Percentiles rank a stretch among this genome's conserved stretches.
phyloP scores from a whole-genome alignment of 2,888 invertebrate genomes.

The Scotopteryx bipunctaria region DNA sequence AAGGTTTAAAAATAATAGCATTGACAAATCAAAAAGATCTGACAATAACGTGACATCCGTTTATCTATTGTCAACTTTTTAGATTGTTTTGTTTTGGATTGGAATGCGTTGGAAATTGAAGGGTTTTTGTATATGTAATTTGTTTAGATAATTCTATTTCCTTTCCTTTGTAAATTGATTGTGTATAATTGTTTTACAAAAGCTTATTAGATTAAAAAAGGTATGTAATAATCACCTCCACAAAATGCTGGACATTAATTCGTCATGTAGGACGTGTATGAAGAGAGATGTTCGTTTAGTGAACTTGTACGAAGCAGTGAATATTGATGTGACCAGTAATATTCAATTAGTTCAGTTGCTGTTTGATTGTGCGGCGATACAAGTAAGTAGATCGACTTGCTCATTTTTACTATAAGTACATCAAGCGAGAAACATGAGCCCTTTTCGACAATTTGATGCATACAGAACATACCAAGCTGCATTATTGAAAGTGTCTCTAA shows the following conservation, averaged over 20 bases:
- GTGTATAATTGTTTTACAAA: too few species aligned
- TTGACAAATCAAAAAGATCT: background rate
- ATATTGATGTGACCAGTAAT: slow-evolving; percentile 54
- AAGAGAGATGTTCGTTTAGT: slow-evolving; percentile 58
- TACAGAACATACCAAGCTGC: too few species aligned
- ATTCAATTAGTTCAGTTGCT: slow-evolving; percentile 60
- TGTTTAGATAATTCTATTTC: background rate
- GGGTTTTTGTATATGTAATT: too few species aligned
- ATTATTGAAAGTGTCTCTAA: too few species aligned
- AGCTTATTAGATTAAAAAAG: too few species aligned
- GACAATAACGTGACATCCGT: background rate
- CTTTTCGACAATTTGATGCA: too few species aligned
- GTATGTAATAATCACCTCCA: background rate
- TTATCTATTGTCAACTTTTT: too few species aligned
- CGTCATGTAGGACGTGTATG: slow-evolving; percentile 74
- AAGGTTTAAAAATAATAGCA: too few species aligned
- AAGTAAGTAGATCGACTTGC: slow-evolving; percentile 50
- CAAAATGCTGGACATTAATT: slow-evolving; percentile 48
- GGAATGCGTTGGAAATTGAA: background rate
- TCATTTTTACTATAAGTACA: too few species aligned
- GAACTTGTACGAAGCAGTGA: slow-evolving; percentile 57
- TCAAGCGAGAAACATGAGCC: too few species aligned
- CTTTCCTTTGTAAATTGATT: too few species aligned
- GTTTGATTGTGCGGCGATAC: slow-evolving; percentile 57
- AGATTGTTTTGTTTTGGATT: background rate